Percentiles rank a stretch among this genome's conserved stretches.
These are phyloP conservation scores for Elmis aenea DNA, from an alignment of 2,888 invertebrate genomes.

Conservation along the genomic window DNA sequence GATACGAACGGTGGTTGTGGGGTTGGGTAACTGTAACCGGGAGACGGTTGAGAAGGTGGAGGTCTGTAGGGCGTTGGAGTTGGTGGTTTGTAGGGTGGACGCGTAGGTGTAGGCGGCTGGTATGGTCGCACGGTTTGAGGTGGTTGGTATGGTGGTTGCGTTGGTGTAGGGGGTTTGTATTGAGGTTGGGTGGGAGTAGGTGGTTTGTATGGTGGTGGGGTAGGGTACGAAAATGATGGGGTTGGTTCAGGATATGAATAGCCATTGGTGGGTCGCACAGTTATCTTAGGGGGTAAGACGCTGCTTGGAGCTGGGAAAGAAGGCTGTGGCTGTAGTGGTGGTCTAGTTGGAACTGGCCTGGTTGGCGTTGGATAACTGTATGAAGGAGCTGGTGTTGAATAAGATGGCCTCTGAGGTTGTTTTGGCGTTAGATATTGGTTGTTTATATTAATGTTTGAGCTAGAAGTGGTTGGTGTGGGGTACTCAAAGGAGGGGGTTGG, in stretches of 20 bases:
- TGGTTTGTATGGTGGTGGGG: slow-evolving; percentile 4
- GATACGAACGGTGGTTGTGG: slow-evolving; percentile 20
- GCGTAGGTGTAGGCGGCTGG: slow-evolving; percentile 5
- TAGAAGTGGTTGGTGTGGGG: slow-evolving; percentile 1
- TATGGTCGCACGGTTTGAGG: neutral
- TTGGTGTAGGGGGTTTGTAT: slow-evolving; percentile 4
- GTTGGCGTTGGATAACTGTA: slow-evolving; percentile 9
- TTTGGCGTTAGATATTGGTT: slow-evolving; percentile 7
- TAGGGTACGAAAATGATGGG: slow-evolving; percentile 5
- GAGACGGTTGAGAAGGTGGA: slow-evolving; percentile 4
- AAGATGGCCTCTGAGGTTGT: neutral
- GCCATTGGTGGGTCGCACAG: too few species aligned
- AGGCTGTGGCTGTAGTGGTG: too few species aligned
- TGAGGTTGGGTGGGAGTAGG: slow-evolving; percentile 6
- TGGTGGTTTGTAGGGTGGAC: slow-evolving; percentile 12
- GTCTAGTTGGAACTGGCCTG: too few species aligned
- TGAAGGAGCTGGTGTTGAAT: too few species aligned
- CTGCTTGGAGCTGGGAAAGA: too few species aligned
- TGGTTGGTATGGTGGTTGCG: slow-evolving; percentile 1
- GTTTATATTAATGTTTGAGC: too few species aligned
- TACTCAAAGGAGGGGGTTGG: slow-evolving; percentile 9
- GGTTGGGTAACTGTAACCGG: slow-evolving; percentile 29
- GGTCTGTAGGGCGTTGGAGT: slow-evolving; percentile 13
- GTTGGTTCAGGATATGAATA: too few species aligned
- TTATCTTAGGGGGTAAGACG: too few species aligned